These are phyloP conservation scores for Sinocyclocheilus anshuiensis DNA, from an alignment of 2,113 vertebrate genomes.

Conservation along the genomic window DNA sequence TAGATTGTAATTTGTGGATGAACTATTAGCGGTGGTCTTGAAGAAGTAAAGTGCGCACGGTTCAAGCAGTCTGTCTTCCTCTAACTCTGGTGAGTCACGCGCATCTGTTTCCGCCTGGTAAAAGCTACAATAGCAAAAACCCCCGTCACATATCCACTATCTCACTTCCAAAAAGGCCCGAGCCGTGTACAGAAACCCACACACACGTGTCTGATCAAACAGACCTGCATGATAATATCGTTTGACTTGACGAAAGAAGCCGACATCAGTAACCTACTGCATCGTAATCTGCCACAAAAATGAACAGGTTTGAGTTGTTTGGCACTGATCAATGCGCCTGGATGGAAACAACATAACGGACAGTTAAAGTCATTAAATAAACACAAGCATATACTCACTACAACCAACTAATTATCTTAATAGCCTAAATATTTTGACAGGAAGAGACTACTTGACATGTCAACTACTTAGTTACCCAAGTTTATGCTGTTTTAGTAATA, in stretches of 20 bases:
- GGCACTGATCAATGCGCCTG: no score
- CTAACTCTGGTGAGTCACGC: not conserved
- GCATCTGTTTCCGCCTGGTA: conserved; percentile 2
- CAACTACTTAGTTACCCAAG: not conserved
- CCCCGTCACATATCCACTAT: not conserved
- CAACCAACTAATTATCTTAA: not conserved
- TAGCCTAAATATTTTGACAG: not conserved
- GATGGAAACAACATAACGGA: not conserved
- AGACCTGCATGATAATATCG: not conserved
- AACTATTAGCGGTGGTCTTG: not conserved
- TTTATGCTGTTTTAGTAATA: no score
- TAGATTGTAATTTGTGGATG: no score
- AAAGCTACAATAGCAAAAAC: not conserved
- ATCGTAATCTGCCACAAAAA: not conserved
- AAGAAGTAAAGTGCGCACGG: not conserved
- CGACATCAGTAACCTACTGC: not conserved
- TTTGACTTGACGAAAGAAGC: not conserved
- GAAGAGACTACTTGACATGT: not conserved
- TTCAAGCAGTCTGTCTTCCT: not conserved
- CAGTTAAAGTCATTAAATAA: not conserved
- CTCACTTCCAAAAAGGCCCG: not conserved
- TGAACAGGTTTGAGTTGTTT: no score
- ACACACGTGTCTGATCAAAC: not conserved
- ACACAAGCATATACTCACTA: no score
- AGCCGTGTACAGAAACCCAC: not conserved